A percentile compares a stretch with the other conserved stretches of the same genome.
Evolutionary conservation across 2,797 vertebrate genomes (phyloP).

Genomic region (Sardinella longiceps): DNA sequence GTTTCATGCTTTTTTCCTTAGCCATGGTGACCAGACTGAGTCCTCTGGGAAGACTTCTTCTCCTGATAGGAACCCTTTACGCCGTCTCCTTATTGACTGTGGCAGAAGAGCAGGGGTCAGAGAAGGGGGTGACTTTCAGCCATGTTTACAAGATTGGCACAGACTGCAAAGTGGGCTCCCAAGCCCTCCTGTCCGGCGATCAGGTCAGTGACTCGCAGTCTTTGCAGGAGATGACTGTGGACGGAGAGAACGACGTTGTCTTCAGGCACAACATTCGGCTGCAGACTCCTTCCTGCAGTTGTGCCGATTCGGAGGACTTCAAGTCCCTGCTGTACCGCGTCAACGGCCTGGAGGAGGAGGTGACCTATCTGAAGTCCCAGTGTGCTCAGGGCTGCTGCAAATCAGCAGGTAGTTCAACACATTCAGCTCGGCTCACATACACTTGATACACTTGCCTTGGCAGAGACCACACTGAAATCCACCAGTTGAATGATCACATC

Average conservation of each 20-base stretch:
- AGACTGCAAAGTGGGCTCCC: constrained; percentile 73
- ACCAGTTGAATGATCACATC: neutral
- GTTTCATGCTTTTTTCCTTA: constrained; percentile 42
- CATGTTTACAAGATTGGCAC: constrained; percentile 83
- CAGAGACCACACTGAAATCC: neutral
- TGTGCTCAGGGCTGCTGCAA: constrained; percentile 81
- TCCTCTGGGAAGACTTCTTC: constrained; percentile 55
- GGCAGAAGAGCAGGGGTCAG: constrained; percentile 54
- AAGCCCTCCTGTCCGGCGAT: constrained; percentile 62
- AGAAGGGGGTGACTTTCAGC: constrained; percentile 83
- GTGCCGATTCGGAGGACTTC: constrained; percentile 74
- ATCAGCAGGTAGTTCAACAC: constrained; percentile 52
- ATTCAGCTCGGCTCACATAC: neutral
- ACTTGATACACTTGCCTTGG: neutral
- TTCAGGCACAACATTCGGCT: constrained; percentile 88
- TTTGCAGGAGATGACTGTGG: constrained; percentile 52
- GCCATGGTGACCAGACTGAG: constrained; percentile 68
- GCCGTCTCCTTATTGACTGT: constrained; percentile 53
- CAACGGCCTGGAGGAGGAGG: constrained; percentile 85
- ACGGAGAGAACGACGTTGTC: constrained; percentile 82
- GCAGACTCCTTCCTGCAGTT: constrained; percentile 76
- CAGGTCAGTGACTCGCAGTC: constrained; percentile 58
- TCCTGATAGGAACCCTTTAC: constrained; percentile 69
- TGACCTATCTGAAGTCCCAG: constrained; percentile 80
- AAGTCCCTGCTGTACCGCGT: constrained; percentile 81